Evolutionary conservation across 30 jellyfish, hydroid and myxozoan genomes (phyloP).

Genomic region (Nemopilema nomurai): DNA sequence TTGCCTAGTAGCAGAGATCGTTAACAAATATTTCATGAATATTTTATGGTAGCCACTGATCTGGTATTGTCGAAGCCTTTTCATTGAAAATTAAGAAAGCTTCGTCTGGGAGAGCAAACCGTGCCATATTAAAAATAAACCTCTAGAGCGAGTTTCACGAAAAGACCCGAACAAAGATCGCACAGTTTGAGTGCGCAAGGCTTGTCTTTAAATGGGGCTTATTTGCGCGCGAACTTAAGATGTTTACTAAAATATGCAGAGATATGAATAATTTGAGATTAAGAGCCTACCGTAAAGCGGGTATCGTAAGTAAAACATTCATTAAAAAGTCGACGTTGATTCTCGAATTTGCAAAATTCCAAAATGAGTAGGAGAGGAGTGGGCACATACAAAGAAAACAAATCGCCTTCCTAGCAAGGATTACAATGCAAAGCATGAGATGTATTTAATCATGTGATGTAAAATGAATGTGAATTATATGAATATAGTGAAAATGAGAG

Average conservation of each 20-base stretch:
- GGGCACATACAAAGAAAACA: background rate
- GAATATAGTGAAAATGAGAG: too few species aligned
- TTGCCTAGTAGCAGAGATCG: too few species aligned
- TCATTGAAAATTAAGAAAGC: background rate
- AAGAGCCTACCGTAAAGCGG: background rate
- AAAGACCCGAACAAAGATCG: background rate
- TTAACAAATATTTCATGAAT: background rate
- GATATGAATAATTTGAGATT: too few species aligned
- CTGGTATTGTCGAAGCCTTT: background rate
- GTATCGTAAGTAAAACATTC: background rate
- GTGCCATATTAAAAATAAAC: too few species aligned
- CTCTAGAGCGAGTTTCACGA: background rate
- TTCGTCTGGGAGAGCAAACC: background rate
- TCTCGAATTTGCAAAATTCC: background rate
- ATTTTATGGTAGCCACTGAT: background rate
- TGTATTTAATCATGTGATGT: too few species aligned
- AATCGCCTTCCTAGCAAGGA: too few species aligned
- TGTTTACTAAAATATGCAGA: too few species aligned
- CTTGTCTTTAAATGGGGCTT: background rate
- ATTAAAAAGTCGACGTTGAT: background rate
- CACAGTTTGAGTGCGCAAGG: background rate
- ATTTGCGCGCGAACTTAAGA: background rate
- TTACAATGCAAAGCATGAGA: too few species aligned
- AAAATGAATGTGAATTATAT: too few species aligned
- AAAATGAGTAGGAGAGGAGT: too few species aligned